These are phyloP conservation scores for Rostratula benghalensis DNA, from an alignment of 2,113 vertebrate species.

Conservation along the genomic window DNA sequence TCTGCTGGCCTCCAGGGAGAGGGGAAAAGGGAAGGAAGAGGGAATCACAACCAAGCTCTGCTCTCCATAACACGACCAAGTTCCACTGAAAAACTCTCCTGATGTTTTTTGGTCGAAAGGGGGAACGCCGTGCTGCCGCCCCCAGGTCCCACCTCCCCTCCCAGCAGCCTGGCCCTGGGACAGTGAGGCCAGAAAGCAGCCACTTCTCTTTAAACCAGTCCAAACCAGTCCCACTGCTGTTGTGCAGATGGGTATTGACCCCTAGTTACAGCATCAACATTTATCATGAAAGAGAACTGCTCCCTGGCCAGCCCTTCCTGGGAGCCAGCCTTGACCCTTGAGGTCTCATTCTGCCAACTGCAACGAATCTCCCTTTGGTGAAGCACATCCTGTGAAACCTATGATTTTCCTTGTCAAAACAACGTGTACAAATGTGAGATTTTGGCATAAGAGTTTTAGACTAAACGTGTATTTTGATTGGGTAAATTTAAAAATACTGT, in stretches of 20 bases:
- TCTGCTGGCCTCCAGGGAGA: background rate
- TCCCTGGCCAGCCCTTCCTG: background rate
- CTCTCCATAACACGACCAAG: fast-evolving
- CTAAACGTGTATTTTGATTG: background rate
- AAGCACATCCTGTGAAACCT: background rate
- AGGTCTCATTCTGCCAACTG: background rate
- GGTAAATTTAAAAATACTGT: background rate
- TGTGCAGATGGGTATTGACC: background rate
- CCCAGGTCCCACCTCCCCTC: fast-evolving
- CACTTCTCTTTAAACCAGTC: background rate
- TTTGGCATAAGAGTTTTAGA: background rate
- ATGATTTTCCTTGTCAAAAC: background rate
- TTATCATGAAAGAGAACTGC: fast-evolving
- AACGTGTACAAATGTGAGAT: background rate
- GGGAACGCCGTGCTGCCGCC: background rate
- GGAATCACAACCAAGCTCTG: fast-evolving
- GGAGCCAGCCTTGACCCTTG: background rate
- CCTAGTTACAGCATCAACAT: background rate
- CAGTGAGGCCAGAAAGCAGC: background rate
- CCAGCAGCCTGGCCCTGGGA: background rate
- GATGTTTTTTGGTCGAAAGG: background rate
- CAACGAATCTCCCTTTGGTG: background rate
- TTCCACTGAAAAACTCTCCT: background rate
- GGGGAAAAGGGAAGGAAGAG: background rate
- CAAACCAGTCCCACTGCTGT: fast-evolving